Conservation (phyloP, 2,113 vertebrate species). For the Poeciliopsis retropinna region DNA sequence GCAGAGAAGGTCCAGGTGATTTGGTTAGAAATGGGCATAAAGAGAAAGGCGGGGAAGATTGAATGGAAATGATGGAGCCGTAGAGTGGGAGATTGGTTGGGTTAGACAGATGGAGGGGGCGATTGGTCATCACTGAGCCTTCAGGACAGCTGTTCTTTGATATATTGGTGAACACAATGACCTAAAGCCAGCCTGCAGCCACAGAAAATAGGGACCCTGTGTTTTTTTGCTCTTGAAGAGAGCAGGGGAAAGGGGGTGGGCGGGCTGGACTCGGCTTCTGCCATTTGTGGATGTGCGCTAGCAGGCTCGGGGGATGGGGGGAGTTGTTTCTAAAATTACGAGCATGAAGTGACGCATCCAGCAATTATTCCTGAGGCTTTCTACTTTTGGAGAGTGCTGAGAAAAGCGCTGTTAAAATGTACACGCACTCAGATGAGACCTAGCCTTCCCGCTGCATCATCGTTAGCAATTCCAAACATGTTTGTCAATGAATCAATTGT, state of each 20-base stretch:
- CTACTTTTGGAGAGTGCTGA: constrained; percentile 53
- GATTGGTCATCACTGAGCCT: constrained; percentile 82
- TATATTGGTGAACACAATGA: constrained; percentile 87
- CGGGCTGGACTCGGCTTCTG: constrained; percentile 36
- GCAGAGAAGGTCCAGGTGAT: constrained; percentile 50
- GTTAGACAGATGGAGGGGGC: constrained; percentile 80
- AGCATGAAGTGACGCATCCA: constrained; percentile 76
- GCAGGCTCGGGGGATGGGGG: constrained; percentile 68
- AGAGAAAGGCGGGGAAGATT: constrained; percentile 58
- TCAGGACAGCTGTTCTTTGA: constrained; percentile 85
- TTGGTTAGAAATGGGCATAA: constrained; percentile 44
- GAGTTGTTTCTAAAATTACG: constrained; percentile 80
- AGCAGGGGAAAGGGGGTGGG: constrained; percentile 24
- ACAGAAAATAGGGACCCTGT: constrained; percentile 83
- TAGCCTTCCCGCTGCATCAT: constrained; percentile 52
- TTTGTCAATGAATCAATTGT: constrained; percentile 70
- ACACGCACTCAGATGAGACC: constrained; percentile 24
- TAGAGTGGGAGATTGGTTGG: constrained; percentile 68
- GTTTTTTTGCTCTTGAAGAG: constrained; percentile 66
- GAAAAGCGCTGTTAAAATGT: constrained; percentile 53
- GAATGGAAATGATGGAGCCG: constrained; percentile 54
- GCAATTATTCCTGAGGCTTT: constrained; percentile 68
- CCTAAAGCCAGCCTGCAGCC: constrained; percentile 82
- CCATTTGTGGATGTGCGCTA: constrained; percentile 81
- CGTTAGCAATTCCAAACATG: constrained; percentile 64